phyloP scores from a whole-genome alignment of 92 coral and sea anemone genomes.

The Palythoa grandiflora region DNA sequence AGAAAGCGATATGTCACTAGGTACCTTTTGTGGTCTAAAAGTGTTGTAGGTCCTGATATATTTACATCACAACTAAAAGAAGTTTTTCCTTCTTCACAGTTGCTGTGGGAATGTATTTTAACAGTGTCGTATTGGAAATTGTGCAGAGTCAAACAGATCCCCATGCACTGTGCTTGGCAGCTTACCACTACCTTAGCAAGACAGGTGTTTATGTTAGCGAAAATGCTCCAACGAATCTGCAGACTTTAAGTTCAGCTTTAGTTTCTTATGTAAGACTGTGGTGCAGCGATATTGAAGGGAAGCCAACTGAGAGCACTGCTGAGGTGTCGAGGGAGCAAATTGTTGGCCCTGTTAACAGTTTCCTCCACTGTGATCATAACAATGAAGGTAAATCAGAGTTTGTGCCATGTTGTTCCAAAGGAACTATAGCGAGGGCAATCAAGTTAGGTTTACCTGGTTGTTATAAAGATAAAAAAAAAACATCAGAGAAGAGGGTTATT shows the following conservation, averaged over 20 bases:
- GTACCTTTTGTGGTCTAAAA: background rate
- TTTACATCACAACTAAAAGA: background rate
- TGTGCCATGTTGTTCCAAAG: background rate
- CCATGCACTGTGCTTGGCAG: conserved; percentile 67
- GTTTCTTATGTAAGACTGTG: conserved; percentile 39
- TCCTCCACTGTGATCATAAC: conserved; percentile 1
- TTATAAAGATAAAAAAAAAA: too few species aligned
- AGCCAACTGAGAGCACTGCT: background rate
- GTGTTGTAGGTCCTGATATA: too few species aligned
- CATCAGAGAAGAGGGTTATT: too few species aligned
- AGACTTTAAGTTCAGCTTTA: background rate
- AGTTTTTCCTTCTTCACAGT: conserved; percentile 47
- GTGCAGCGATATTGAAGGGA: conserved; percentile 11
- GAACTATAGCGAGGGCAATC: background rate
- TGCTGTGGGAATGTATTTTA: conserved; percentile 73
- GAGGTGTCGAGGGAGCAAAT: background rate
- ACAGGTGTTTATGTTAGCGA: background rate
- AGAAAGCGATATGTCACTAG: background rate
- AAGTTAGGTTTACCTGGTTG: background rate
- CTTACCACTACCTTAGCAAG: conserved; percentile 58
- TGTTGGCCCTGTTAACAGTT: background rate
- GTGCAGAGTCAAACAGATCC: conserved; percentile 75
- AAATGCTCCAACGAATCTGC: background rate
- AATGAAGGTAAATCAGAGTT: conserved; percentile 10
- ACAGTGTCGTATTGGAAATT: conserved; percentile 78